Base-by-base conservation (phyloP, 2,888 invertebrate genomes). In the Bombylius discolor region DNA sequence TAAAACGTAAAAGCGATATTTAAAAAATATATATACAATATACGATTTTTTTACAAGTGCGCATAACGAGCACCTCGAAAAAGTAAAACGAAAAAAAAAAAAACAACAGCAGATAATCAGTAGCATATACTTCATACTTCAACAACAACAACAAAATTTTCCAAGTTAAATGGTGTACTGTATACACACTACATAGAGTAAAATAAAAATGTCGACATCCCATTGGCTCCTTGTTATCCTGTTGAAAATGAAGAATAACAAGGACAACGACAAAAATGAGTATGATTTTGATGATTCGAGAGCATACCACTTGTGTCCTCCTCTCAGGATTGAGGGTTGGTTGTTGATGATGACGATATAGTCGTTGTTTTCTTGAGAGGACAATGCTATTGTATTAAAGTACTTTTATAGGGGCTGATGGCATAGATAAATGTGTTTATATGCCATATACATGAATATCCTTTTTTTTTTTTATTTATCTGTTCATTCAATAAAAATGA, bases 141-240 rank as follows among this genome's bases (percentile, higher is more conserved):
- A 23, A 23, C 23, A 23, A 23, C 23, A 23, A 23, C 23, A 23
- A 23, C 23, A 23, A 23, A 23, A 23, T 23, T 23, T 23, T 2
- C 23, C 23, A 23, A 23, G 23, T 23, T 23, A 23, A 23, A 23
- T n/a, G n/a, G n/a, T n/a, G n/a, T n/a, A n/a, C n/a, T 36, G 36
- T 36, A 36, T 36, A 36, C 7, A 11, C 4, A 42, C 39, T 8
- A 11, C 5, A 42, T 3, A 11, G 11, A 11, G 39, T 42, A 42
- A 11, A 11, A 42, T 4, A 23, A 23, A 23, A 42, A 11, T 11
- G 39, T 42, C 39, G 39, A 42, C 12, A 42, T 52, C 57, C 56
- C 53, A 59, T 59, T 59, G 59, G 59, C 45, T 53, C 53, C 56
- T 57, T 51, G 53, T 59, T 59, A 59, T 59, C 59, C 59, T 59